Evolutionary conservation across 1,140 invertebrate species (phyloP).

Genomic region (Meloidogyne exigua): DNA sequence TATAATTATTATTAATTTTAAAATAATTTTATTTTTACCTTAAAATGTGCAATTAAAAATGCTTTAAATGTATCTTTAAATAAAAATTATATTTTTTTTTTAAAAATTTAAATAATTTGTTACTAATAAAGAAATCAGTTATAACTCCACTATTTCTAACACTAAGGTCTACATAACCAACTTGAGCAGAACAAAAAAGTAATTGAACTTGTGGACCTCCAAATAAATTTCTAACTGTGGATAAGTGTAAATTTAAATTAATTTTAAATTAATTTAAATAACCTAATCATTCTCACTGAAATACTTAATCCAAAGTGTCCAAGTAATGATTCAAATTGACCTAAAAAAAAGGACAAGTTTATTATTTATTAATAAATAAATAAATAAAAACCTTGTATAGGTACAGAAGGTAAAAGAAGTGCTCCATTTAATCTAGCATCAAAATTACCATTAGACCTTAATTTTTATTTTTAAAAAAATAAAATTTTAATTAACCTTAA

Average conservation of each 20-base stretch:
- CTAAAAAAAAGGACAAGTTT: background rate
- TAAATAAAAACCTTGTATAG: constrained; percentile 47
- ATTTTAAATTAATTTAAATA: background rate
- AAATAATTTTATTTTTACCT: constrained; percentile 24
- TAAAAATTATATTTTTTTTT: background rate
- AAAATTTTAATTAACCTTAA: constrained; percentile 40
- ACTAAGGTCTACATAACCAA: constrained; percentile 63
- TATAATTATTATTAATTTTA: constrained; percentile 23
- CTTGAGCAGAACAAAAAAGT: constrained; percentile 51
- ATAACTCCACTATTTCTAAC: constrained; percentile 62
- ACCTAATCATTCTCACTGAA: constrained; percentile 61
- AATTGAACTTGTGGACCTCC: constrained; percentile 60
- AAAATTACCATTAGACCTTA: constrained; percentile 58
- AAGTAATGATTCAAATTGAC: constrained; percentile 56
- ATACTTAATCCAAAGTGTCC: constrained; percentile 58
- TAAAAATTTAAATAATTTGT: constrained; percentile 8
- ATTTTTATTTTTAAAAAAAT: background rate
- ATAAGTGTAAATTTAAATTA: constrained; percentile 5
- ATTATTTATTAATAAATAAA: background rate
- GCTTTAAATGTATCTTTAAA: constrained; percentile 45
- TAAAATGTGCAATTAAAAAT: constrained; percentile 59
- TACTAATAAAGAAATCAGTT: constrained; percentile 64
- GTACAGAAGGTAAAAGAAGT: constrained; percentile 59
- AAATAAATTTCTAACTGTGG: constrained; percentile 54
- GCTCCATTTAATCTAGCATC: constrained; percentile 57